phyloP scores from a whole-genome alignment of 2,113 vertebrate genomes.

The Chionomys nivalis region DNA sequence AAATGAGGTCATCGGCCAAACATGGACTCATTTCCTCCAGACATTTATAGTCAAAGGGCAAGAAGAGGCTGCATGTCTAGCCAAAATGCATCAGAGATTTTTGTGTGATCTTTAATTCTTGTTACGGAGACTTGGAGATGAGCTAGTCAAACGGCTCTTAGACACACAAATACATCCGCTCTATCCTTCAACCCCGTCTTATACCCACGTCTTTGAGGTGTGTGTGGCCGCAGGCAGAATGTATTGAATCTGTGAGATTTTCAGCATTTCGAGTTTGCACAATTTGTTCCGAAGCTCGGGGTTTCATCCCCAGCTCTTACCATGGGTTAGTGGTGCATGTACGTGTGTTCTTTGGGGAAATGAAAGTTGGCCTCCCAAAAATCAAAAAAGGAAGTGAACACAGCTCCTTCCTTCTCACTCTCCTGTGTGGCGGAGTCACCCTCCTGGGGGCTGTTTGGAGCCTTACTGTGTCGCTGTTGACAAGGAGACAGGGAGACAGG shows the following conservation, averaged over 20 bases:
- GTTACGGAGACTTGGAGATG: rapidly evolving
- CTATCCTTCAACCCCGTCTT: rapidly evolving
- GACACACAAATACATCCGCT: rapidly evolving
- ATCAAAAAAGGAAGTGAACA: constrained; percentile 86
- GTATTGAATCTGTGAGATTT: rapidly evolving
- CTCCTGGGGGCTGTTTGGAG: not conserved
- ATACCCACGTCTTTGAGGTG: rapidly evolving
- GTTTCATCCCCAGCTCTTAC: not conserved
- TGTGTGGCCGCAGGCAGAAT: not conserved
- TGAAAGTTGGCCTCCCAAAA: constrained; percentile 80
- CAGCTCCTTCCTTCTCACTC: constrained; percentile 49
- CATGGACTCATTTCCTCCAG: constrained; percentile 81
- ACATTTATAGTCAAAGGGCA: constrained; percentile 61
- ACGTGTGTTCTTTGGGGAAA: constrained; percentile 83
- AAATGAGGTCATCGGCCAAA: constrained; percentile 75
- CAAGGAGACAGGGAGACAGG: too few relatives aligned
- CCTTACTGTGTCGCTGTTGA: not conserved
- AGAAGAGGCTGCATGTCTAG: constrained; percentile 70
- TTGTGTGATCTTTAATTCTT: not conserved
- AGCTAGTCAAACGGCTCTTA: too few relatives aligned
- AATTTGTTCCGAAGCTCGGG: not conserved
- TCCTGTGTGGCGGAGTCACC: rapidly evolving
- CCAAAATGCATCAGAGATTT: not conserved
- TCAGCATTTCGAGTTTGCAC: rapidly evolving
- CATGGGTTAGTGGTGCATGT: not conserved